Evolutionary conservation across 2,113 vertebrate genomes (phyloP), one percentile per base, ranked within the genome.

Genomic region (Lonchura striata): DNA sequence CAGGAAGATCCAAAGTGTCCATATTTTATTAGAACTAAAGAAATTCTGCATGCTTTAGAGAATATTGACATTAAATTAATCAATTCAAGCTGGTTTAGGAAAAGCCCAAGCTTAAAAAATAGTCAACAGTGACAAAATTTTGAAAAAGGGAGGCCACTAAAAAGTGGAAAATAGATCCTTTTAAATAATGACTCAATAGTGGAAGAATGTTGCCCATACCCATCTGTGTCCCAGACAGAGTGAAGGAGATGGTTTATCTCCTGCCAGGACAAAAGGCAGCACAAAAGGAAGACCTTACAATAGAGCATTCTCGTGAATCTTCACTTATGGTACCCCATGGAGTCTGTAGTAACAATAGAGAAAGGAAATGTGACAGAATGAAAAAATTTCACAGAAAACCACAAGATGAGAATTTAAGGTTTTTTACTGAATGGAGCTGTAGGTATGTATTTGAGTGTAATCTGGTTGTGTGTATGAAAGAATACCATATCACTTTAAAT

Each of bases 201-300:
- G 60, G 87, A 95, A 95, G 72, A 95, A 95, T 81, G 76, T 83
- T 94, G 78, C 64, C 90, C 85, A 56, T 95, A 72, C 30, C 68
- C 93, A 93, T 96, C 93, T 96, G 95, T 81, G 66, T 94, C 64
- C 90, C 95, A 97, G 93, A 92, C 85, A 56, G 81, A 89, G 44
- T 59, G 82, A 81, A 91, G 49, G 60, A 95, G 90, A 80, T 85
- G 89, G 78, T 94, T 91, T 93, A 85, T 88, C 79, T 96, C 87
- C 82, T 93, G 90, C 93, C 79, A 86, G 89, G 78, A 91, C 94
- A 95, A 96, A 95, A 85, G 85, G 44, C 84, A 82, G 42, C 70
- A 90, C 88, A 85, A 86, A 95, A 93, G 46, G 39, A 95, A 54
- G 54, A 92, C 74, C 63, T 90, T 77, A 93, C 93, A 95, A 80